Evolutionary conservation across 2,888 invertebrate genomes (phyloP).

Genomic region (Lithodes maja): DNA sequence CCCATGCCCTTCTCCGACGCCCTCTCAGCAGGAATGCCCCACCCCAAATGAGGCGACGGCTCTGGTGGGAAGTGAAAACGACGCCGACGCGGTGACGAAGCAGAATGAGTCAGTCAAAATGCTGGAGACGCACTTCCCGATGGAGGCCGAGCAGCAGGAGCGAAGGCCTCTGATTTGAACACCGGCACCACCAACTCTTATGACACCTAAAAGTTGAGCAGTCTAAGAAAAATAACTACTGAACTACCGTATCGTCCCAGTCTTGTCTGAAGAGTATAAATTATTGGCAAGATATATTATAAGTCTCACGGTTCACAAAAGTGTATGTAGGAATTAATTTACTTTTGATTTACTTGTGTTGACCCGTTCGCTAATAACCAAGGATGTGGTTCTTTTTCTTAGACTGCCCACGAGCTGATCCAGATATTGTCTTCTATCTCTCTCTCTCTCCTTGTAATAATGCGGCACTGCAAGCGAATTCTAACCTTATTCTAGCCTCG

Average conservation of each 20-base stretch:
- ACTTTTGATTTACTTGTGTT: background rate
- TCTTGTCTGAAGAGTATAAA: background rate
- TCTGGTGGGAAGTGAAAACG: background rate
- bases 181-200: background rate
- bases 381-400: too few species aligned
- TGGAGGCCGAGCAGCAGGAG: conserved; percentile 43
- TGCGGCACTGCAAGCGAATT: background rate
- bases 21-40: background rate
- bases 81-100: background rate
- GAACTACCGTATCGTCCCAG: background rate
- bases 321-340: background rate
- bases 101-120: background rate
- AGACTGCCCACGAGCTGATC: too few species aligned
- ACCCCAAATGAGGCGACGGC: conserved; percentile 36
- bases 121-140: conserved; percentile 57
- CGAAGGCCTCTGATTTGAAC: conserved; percentile 47
- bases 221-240: too few species aligned
- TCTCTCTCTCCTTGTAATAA: background rate
- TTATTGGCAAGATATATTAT: background rate
- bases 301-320: background rate
- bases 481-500: background rate
- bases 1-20: background rate
- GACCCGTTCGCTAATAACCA: background rate
- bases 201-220: background rate
- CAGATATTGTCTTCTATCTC: too few species aligned